Evolutionary conservation across 2,888 invertebrate genomes (phyloP).

Genomic region (Pemphredon lugubris): DNA sequence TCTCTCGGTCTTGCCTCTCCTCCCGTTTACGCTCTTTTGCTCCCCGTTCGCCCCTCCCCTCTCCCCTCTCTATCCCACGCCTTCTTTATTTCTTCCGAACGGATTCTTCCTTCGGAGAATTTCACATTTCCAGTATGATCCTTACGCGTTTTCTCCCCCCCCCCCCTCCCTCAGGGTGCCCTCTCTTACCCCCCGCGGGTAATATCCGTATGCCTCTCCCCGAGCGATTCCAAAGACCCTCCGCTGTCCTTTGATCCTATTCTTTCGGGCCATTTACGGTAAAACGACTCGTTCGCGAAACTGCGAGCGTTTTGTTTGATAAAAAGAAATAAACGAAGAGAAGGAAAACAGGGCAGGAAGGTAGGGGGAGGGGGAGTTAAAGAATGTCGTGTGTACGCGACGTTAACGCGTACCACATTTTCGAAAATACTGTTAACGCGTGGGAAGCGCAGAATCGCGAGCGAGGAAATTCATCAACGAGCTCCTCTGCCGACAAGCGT

Average conservation of each 20-base stretch:
- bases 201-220: constrained; percentile 10
- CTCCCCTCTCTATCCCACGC: no score
- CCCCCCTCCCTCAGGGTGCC: constrained; percentile 16
- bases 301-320: background rate
- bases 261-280: constrained; percentile 24
- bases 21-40: background rate
- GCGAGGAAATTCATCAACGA: constrained; percentile 25
- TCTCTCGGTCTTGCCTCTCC: constrained; percentile 1
- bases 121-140: constrained; percentile 28
- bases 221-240: constrained; percentile 21
- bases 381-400: no score
- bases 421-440: no score
- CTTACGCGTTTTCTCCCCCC: constrained; percentile 25
- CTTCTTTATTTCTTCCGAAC: background rate
- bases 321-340: background rate
- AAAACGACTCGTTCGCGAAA: constrained; percentile 14
- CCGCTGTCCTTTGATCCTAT: constrained; percentile 41
- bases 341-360: no score
- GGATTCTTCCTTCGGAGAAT: constrained; percentile 21
- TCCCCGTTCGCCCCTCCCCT: no score
- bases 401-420: no score
- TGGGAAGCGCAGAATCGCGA: background rate
- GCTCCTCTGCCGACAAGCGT: constrained; percentile 33
- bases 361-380: no score
- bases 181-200: constrained; percentile 9